Percentiles rank a stretch among this genome's conserved stretches.
Evolutionary conservation across 2,888 invertebrate species (phyloP).

Genomic region (Alsophila aescularia): DNA sequence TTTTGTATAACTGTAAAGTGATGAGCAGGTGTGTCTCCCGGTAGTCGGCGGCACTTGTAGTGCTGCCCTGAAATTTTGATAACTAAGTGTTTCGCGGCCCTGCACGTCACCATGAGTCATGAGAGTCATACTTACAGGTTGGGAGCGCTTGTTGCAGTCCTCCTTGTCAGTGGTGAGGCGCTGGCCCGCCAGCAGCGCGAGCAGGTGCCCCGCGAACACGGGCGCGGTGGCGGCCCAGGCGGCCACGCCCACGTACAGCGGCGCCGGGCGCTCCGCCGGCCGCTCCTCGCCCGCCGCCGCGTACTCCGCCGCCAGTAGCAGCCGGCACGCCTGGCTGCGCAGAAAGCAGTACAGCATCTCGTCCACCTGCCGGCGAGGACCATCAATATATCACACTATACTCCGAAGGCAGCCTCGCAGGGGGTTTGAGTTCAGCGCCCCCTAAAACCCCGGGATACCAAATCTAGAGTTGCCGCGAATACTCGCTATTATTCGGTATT

Average conservation of each 20-base stretch:
- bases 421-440: too few species aligned
- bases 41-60: too few species aligned
- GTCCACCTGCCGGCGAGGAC: slow-evolving; percentile 79
- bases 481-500: too few species aligned
- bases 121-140: slow-evolving; percentile 47
- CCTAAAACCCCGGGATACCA: too few species aligned
- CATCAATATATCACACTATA: background rate
- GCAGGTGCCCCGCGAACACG: slow-evolving; percentile 83
- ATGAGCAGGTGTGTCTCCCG: too few species aligned
- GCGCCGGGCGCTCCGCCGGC: slow-evolving; percentile 41
- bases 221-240: slow-evolving; percentile 76
- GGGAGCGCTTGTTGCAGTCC: slow-evolving; percentile 43
- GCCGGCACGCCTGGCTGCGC: slow-evolving; percentile 87
- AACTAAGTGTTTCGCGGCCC: too few species aligned
- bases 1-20: too few species aligned
- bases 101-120: background rate
- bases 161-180: slow-evolving; percentile 49
- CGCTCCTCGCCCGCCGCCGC: slow-evolving; percentile 51
- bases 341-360: slow-evolving; percentile 92
- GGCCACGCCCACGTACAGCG: slow-evolving; percentile 75
- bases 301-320: slow-evolving; percentile 82
- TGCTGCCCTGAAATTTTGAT: too few species aligned
- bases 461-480: too few species aligned
- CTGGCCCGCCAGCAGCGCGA: slow-evolving; percentile 86
- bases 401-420: too few species aligned